Conservation (phyloP, 2,797 vertebrate species). For the Neosilurus mollespiculum region DNA sequence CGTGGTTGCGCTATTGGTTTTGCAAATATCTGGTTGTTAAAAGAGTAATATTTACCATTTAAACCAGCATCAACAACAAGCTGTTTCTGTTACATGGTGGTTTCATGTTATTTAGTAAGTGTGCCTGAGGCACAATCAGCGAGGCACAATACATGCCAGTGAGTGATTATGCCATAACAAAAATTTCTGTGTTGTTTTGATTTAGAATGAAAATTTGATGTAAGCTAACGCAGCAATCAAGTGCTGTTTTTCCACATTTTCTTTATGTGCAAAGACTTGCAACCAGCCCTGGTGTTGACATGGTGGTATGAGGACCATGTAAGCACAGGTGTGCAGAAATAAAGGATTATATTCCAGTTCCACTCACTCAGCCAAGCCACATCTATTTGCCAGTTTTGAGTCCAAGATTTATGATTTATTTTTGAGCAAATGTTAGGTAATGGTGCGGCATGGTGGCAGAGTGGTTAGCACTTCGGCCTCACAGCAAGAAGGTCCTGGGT, state of each 20-base stretch:
- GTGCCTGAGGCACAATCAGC: slow-evolving; percentile 47
- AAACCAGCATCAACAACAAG: neutral
- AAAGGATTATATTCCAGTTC: neutral
- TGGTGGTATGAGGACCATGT: slow-evolving; percentile 23
- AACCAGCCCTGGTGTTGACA: slow-evolving; percentile 7
- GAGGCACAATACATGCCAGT: slow-evolving; percentile 46
- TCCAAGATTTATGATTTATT: slow-evolving; percentile 1
- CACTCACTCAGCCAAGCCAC: neutral
- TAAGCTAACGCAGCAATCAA: neutral
- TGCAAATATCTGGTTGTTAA: slow-evolving; percentile 3
- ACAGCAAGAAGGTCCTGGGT: too few species aligned
- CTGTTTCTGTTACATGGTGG: slow-evolving; percentile 16
- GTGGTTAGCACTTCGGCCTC: too few species aligned
- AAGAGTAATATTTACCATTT: slow-evolving; percentile 19
- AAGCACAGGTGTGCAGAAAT: slow-evolving; percentile 20
- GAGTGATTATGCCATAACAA: slow-evolving; percentile 55
- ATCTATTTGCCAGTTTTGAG: neutral
- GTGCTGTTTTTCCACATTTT: slow-evolving; percentile 9
- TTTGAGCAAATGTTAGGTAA: neutral
- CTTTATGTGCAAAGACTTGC: slow-evolving; percentile 15
- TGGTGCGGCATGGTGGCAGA: neutral
- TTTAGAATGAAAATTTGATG: slow-evolving; percentile 60
- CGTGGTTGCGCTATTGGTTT: neutral
- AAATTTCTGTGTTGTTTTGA: slow-evolving; percentile 57
- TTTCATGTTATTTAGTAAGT: slow-evolving; percentile 25